Evolutionary conservation across 2,797 vertebrate genomes (phyloP).

Genomic region (Acanthis flammea): DNA sequence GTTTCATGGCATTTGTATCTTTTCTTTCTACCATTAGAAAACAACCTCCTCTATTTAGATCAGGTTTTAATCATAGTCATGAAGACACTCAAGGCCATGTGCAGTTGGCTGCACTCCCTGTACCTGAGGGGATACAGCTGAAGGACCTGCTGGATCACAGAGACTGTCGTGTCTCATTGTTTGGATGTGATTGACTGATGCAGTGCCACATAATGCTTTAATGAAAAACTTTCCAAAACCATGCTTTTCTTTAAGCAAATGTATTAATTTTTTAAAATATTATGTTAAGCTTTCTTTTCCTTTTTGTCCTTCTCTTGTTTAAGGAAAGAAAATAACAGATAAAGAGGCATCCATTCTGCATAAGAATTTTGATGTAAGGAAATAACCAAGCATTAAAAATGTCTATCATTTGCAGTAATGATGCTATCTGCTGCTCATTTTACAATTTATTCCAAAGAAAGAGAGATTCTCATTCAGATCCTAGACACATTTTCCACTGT

Average conservation of each 20-base stretch:
- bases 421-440: neutral
- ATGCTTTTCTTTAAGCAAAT: neutral
- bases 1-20: neutral
- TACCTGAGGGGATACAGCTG: neutral
- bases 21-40: neutral
- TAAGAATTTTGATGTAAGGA: neutral
- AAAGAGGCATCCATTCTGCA: neutral
- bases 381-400: neutral
- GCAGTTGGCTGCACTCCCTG: neutral
- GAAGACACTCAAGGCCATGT: neutral
- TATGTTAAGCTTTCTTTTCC: neutral
- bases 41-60: constrained; percentile 7
- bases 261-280: neutral
- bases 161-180: neutral
- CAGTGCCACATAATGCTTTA: neutral
- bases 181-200: neutral
- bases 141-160: neutral
- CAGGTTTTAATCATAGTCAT: constrained; percentile 16
- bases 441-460: neutral
- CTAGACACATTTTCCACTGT: neutral
- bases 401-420: neutral
- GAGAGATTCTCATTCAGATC: neutral
- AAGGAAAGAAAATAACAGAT: neutral
- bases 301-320: neutral
- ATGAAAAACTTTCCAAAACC: neutral